Conservation (phyloP, 2,888 invertebrate genomes). For the Yponomeuta malinellus region DNA sequence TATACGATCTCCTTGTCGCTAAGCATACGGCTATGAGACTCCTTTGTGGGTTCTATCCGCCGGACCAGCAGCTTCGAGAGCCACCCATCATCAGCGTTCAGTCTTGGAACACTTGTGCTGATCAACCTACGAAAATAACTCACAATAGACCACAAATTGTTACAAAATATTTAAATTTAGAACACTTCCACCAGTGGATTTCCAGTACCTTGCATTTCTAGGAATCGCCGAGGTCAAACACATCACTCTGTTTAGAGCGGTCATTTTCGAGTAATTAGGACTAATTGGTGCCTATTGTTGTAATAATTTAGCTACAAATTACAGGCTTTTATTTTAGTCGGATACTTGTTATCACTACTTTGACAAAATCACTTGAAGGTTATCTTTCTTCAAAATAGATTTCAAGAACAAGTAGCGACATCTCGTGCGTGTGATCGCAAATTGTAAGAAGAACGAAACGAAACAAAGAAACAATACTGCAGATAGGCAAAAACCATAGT, state of each 20-base stretch:
- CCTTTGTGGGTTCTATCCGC: conserved; percentile 95
- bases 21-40: conserved; percentile 96
- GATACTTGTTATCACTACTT: conserved; percentile 60
- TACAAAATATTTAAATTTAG: conserved; percentile 25
- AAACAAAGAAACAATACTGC: no score
- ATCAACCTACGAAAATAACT: conserved; percentile 57
- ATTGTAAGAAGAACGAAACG: not conserved
- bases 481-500: not conserved
- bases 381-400: conserved; percentile 61
- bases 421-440: conserved; percentile 41
- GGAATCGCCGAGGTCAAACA: conserved; percentile 46
- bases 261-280: conserved; percentile 41
- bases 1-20: conserved; percentile 97
- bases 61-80: conserved; percentile 91
- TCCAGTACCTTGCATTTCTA: conserved; percentile 53
- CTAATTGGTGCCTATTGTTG: conserved; percentile 21
- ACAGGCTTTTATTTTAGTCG: conserved; percentile 22
- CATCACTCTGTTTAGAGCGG: conserved; percentile 56
- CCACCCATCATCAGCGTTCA: conserved; percentile 84
- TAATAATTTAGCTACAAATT: conserved; percentile 28
- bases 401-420: conserved; percentile 42
- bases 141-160: conserved; percentile 24
- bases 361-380: conserved; percentile 74
- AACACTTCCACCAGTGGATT: not conserved
- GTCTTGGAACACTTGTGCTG: conserved; percentile 49